These are phyloP conservation scores for Microctenopoma lineatum DNA, from an alignment of 2,797 vertebrate species.

Conservation along the genomic window DNA sequence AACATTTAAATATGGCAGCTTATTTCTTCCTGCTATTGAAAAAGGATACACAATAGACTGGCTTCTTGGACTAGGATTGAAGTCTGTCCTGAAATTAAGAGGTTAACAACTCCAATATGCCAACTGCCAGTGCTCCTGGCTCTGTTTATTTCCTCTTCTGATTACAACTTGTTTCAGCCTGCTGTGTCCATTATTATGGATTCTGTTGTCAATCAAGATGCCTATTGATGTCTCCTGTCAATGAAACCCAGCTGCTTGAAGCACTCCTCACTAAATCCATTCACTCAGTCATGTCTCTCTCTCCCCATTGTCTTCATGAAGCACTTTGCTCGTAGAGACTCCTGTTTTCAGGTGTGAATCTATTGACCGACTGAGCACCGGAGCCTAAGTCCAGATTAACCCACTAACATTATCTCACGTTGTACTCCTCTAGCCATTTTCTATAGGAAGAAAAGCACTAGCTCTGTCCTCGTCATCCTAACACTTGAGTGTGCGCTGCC, in stretches of 20 bases:
- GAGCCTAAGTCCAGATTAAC: constrained; percentile 60
- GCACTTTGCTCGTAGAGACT: constrained; percentile 33
- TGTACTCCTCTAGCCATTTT: constrained; percentile 29
- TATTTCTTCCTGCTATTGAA: not conserved
- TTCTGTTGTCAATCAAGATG: constrained; percentile 44
- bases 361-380: constrained; percentile 40
- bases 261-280: constrained; percentile 36
- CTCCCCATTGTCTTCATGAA: constrained; percentile 30
- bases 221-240: constrained; percentile 37
- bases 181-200: constrained; percentile 4
- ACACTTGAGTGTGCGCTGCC: constrained; percentile 18
- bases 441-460: constrained; percentile 12
- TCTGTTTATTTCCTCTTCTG: constrained; percentile 1
- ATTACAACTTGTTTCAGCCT: constrained; percentile 5
- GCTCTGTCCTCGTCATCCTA: constrained; percentile 4
- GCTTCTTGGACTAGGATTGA: constrained; percentile 1
- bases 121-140: not conserved
- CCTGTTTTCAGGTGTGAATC: constrained; percentile 34
- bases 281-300: constrained; percentile 31
- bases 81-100: not conserved
- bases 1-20: not conserved
- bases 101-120: not conserved
- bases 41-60: not conserved
- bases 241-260: constrained; percentile 26
- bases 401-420: constrained; percentile 33